Percentiles rank a stretch among this genome's conserved stretches.
These are phyloP conservation scores for Epinotia demarniana DNA, from an alignment of 2,888 invertebrate genomes.

Conservation along the genomic window DNA sequence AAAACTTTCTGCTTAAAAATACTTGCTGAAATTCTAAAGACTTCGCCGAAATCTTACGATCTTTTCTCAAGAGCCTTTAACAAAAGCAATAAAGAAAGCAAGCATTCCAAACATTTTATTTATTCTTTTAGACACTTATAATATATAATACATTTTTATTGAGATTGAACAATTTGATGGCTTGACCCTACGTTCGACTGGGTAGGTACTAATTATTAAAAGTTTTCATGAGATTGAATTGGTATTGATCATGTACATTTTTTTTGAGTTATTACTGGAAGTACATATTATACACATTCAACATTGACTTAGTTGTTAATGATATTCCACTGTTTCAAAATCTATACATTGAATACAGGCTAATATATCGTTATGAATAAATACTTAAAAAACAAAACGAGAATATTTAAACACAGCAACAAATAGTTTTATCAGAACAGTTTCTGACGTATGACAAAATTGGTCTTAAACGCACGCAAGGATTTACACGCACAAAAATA, in stretches of 20 bases:
- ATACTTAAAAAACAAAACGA: background rate
- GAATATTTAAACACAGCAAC: background rate
- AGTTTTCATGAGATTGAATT: background rate
- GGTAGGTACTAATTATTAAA: background rate
- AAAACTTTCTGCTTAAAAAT: background rate
- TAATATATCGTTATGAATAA: background rate
- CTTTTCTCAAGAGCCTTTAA: background rate
- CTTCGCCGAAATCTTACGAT: background rate
- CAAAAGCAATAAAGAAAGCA: constrained; percentile 1
- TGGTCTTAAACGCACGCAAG: no score
- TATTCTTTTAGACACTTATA: constrained; percentile 16
- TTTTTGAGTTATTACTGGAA: background rate
- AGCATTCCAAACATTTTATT: constrained; percentile 31
- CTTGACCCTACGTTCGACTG: background rate
- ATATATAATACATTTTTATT: constrained; percentile 4
- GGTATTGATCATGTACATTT: background rate
- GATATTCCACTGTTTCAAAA: background rate
- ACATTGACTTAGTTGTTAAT: no score
- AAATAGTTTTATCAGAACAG: background rate
- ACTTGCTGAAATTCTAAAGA: background rate
- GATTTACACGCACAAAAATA: no score
- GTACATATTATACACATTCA: no score
- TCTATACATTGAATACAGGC: background rate
- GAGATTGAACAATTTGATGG: background rate
- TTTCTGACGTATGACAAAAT: no score